These are phyloP conservation scores for Cranoglanis bouderius DNA, from an alignment of 2,113 vertebrate genomes.

Conservation along the genomic window DNA sequence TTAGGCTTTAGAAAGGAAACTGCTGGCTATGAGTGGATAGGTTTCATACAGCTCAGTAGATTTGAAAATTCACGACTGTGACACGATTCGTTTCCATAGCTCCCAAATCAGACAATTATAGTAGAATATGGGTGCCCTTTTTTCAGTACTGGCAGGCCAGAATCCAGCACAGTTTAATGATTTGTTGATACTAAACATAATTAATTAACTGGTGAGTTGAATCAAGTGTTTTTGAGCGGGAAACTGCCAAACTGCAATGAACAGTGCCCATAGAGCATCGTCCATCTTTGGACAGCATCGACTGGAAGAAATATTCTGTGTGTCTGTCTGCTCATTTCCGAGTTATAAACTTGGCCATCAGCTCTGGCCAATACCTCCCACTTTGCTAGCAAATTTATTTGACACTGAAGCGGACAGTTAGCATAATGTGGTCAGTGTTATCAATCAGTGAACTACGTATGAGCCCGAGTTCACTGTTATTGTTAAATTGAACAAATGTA, in stretches of 20 bases:
- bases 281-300: neutral
- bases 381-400: neutral
- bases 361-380: neutral
- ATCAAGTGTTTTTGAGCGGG: neutral
- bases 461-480: neutral
- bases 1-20: slow-evolving; percentile 18
- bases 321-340: neutral
- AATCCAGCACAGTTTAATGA: neutral
- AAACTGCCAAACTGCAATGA: neutral
- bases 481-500: neutral
- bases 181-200: neutral
- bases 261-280: neutral
- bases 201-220: neutral
- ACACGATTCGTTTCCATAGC: neutral
- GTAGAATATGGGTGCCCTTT: neutral
- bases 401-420: neutral
- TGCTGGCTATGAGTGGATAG: slow-evolving; percentile 12
- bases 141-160: neutral
- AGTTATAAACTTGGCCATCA: neutral
- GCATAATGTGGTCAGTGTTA: neutral
- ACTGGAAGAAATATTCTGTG: neutral
- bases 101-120: neutral
- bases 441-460: neutral
- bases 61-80: slow-evolving; percentile 1
- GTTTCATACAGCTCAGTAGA: slow-evolving; percentile 2